Evolutionary conservation across 1,140 invertebrate genomes (phyloP).

Genomic region (Limonius californicus): DNA sequence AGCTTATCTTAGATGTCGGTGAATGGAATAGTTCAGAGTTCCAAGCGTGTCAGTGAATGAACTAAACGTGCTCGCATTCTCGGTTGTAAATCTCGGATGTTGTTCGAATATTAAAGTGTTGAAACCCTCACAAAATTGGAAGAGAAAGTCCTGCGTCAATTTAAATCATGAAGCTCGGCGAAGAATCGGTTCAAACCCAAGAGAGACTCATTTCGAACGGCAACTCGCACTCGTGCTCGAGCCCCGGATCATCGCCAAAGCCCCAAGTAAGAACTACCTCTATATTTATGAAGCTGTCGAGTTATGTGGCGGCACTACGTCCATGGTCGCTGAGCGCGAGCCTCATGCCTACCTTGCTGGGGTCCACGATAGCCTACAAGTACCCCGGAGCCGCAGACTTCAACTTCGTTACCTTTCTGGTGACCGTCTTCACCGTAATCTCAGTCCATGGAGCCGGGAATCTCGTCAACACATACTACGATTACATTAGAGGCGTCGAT

Average conservation of each 20-base stretch:
- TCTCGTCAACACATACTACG: conserved; percentile 95
- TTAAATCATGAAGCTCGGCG: background rate
- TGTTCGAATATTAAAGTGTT: too few relatives aligned
- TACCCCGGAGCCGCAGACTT: conserved; percentile 64
- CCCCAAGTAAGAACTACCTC: conserved; percentile 31
- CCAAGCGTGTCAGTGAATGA: too few relatives aligned
- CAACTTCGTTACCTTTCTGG: conserved; percentile 70
- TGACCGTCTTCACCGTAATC: conserved; percentile 80
- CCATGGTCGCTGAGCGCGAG: conserved; percentile 93
- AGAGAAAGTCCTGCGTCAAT: too few relatives aligned
- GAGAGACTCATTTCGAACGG: background rate
- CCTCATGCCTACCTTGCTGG: conserved; percentile 82
- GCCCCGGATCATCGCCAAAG: background rate
- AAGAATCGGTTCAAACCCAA: background rate
- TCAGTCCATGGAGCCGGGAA: conserved; percentile 94
- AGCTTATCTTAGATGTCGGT: background rate
- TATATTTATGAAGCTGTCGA: conserved; percentile 78
- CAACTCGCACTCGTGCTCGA: background rate
- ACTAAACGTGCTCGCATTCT: too few relatives aligned
- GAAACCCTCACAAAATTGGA: too few relatives aligned
- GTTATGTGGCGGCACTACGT: conserved; percentile 79
- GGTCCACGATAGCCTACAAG: conserved; percentile 82
- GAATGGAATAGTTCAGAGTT: background rate
- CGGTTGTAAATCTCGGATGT: too few relatives aligned
- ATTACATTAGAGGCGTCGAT: conserved; percentile 91